Conservation (phyloP, 1,140 invertebrate species). For the Proctacanthus coquilletti region DNA sequence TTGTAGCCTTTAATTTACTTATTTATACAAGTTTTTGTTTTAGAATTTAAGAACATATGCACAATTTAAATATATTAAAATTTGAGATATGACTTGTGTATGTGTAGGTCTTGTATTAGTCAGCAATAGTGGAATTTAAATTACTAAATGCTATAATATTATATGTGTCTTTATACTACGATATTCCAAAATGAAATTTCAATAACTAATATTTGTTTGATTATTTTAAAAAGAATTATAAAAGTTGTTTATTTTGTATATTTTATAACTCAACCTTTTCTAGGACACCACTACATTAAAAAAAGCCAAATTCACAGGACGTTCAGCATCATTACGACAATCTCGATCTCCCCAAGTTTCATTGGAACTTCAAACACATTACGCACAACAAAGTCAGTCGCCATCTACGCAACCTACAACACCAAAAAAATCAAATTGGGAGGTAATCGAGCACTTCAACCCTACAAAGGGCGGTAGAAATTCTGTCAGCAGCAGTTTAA, state of each 20-base stretch:
- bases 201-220: not conserved
- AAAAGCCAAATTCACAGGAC: slow-evolving; percentile 23
- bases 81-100: too few species aligned
- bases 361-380: slow-evolving; percentile 25
- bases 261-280: not conserved
- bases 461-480: slow-evolving; percentile 32
- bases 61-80: too few species aligned
- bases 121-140: not conserved
- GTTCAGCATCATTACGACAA: slow-evolving; percentile 28
- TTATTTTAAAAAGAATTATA: not conserved
- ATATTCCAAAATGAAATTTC: not conserved
- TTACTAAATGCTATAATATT: not conserved
- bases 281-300: slow-evolving; percentile 7
- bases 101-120: too few species aligned
- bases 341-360: slow-evolving; percentile 16
- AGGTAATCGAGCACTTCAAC: slow-evolving; percentile 71
- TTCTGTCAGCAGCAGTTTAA: slow-evolving; percentile 35
- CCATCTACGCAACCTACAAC: slow-evolving; percentile 43
- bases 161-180: not conserved
- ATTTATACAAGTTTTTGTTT: too few species aligned
- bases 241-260: not conserved
- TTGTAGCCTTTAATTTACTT: too few species aligned
- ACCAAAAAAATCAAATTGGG: slow-evolving; percentile 68
- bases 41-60: too few species aligned
- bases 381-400: slow-evolving; percentile 15